Evolutionary conservation across 2,797 vertebrate species (phyloP), one percentile per base, ranked within the genome.

Genomic region (Natrix natrix): DNA sequence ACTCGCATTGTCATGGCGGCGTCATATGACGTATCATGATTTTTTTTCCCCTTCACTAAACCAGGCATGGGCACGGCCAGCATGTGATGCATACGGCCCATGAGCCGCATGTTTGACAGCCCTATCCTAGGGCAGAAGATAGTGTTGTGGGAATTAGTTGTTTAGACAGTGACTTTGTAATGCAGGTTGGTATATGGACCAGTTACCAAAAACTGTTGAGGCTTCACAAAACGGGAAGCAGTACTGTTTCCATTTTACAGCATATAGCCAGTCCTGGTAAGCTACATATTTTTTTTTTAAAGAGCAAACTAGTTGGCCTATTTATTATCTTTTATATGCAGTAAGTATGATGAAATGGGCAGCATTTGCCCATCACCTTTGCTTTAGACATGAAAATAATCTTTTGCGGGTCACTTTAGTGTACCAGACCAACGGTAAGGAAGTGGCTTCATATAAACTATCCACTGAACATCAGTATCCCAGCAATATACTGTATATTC

Each of bases 371-470:
- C 48, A 4, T 74, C 92, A 69, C 14, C 24, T 92, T 94, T 91
- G 89, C 69, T 87, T 91, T 86, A 95, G 74, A 94, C 93, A 94
- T 69, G 8, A 93, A 74, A 94, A 91, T 90, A 7, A 11, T 83
- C 91, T 86, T 94, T 94, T 88, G 83, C 95, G 90, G 86, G 14
- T 86, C 60, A 86, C 69, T 89, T 32, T 48, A 24, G 52, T 88
- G 28, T 0, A n/a, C 87, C 63, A 90, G 10, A 94, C 12, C n/a
- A 48, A 32, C 93, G 94, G 93, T 69, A 61, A 90, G 92, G 60
- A 90, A 92, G 88, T 57, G 61, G 37, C 89, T 89, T 5, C 1
- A 83, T n/a, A 48, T 22, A 91, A 93, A 61, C 69, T 90, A 61
- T 92, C 91, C 83, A 92, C 48, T 90, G 89, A 37, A 55, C 89